Conservation (phyloP, 2,113 vertebrate species). For the Neotragus moschatus region DNA sequence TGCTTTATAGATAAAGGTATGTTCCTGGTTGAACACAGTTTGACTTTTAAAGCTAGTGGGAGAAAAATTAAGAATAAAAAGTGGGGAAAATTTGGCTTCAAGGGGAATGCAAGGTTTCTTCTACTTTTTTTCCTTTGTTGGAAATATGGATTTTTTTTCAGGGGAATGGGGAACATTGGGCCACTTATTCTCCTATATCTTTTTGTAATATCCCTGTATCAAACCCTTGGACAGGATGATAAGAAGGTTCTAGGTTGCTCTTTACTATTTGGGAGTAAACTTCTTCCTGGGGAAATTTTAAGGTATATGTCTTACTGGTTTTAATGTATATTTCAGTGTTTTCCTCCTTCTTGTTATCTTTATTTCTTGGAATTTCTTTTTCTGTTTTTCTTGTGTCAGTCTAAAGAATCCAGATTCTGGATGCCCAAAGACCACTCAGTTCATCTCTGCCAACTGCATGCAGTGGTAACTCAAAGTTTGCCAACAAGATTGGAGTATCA, state of each 20-base stretch:
- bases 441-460: background rate
- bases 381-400: background rate
- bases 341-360: background rate
- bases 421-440: background rate
- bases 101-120: background rate
- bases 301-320: background rate
- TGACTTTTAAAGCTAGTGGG: background rate
- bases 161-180: background rate
- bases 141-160: background rate
- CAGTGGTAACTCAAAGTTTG: background rate
- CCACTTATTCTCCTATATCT: accelerated
- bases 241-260: background rate
- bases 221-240: background rate
- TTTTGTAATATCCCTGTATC: background rate
- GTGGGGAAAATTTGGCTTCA: background rate
- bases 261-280: background rate
- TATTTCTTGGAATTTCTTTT: background rate
- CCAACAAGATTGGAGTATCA: background rate
- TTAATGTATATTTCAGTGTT: background rate
- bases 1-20: background rate
- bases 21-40: background rate
- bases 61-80: background rate
- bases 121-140: background rate
- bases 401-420: background rate
- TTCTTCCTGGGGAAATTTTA: background rate